A percentile compares a stretch with the other conserved stretches of the same genome.
phyloP scores from a whole-genome alignment of 2,797 vertebrate genomes.

The Nannoperca obscura region DNA sequence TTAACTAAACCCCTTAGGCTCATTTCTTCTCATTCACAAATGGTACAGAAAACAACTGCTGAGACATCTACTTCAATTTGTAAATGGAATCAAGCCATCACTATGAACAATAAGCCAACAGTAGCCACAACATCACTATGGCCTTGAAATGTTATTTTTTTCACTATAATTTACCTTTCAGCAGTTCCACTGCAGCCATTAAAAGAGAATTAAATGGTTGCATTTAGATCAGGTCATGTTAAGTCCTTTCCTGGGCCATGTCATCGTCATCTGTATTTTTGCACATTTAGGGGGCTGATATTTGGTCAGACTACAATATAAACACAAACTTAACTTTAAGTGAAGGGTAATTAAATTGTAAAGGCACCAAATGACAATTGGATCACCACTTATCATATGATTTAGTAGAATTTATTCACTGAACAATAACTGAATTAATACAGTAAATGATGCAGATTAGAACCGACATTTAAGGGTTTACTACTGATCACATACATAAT shows the following conservation, averaged over 20 bases:
- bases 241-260: neutral
- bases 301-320: neutral
- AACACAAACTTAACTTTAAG: neutral
- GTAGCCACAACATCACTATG: neutral
- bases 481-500: neutral
- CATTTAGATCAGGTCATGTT: neutral
- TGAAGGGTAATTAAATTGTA: neutral
- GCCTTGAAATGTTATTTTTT: neutral
- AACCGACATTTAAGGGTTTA: neutral
- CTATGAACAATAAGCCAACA: neutral
- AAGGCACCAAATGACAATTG: neutral
- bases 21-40: slow-evolving; percentile 7
- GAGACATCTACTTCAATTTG: neutral
- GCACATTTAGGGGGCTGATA: neutral
- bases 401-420: neutral
- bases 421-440: neutral
- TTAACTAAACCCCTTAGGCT: neutral
- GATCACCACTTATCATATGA: neutral
- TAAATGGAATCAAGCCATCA: neutral
- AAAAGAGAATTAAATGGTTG: neutral
- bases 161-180: neutral
- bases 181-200: neutral
- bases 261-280: slow-evolving; percentile 1
- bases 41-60: slow-evolving; percentile 1
- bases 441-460: neutral